Conservation (phyloP, 2,797 vertebrate species). For the Poecilia gillii region DNA sequence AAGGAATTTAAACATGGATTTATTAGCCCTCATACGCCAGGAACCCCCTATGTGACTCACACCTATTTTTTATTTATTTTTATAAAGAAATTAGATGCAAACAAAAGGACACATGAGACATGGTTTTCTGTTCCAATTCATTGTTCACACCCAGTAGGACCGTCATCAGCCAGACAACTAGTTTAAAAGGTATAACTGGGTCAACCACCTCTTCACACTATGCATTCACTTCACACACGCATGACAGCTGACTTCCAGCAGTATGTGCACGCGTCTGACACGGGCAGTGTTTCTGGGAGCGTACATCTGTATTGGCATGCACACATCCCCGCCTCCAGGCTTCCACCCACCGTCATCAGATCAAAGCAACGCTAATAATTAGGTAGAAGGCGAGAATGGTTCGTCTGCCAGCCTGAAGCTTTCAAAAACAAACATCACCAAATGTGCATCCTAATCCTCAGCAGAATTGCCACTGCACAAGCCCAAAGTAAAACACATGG, state of each 20-base stretch:
- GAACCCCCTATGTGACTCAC: neutral
- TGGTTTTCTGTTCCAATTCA: slow-evolving; percentile 40
- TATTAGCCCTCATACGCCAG: neutral
- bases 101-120: neutral
- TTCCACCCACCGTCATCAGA: slow-evolving; percentile 51
- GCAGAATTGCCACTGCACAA: slow-evolving; percentile 16
- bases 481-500: neutral
- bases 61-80: neutral
- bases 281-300: slow-evolving; percentile 28
- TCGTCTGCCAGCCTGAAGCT: slow-evolving; percentile 34
- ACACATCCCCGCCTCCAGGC: slow-evolving; percentile 32
- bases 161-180: slow-evolving; percentile 30
- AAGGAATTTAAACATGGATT: neutral
- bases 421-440: slow-evolving; percentile 18
- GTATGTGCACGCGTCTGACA: slow-evolving; percentile 41
- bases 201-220: slow-evolving; percentile 57
- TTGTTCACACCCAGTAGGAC: slow-evolving; percentile 50
- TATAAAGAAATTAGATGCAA: neutral
- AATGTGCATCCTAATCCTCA: slow-evolving; percentile 16
- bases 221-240: slow-evolving; percentile 36
- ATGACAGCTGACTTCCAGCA: slow-evolving; percentile 38
- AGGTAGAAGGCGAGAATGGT: slow-evolving; percentile 22
- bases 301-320: slow-evolving; percentile 43
- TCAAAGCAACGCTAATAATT: slow-evolving; percentile 66
- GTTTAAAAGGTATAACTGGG: slow-evolving; percentile 65